Conservation (phyloP, 2,888 invertebrate species). For the Rugalucina vietnamica region DNA sequence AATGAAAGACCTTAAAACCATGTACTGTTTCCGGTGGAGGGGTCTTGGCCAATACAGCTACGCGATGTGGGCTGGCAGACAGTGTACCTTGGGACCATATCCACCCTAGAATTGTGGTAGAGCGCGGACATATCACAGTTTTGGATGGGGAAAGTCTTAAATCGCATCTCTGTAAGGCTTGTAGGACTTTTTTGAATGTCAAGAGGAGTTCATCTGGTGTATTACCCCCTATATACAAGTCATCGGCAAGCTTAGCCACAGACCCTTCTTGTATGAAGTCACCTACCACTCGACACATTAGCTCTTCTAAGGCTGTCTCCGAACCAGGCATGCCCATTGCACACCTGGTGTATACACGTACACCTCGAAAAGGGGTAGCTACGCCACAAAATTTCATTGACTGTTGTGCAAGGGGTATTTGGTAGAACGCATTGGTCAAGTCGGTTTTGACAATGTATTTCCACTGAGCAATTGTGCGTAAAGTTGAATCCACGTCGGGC, state of each 20-base stretch:
- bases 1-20: conserved; percentile 48
- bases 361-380: conserved; percentile 57
- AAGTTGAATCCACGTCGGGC: conserved; percentile 21
- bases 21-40: conserved; percentile 36
- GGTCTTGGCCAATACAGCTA: conserved; percentile 13
- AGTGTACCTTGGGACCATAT: conserved; percentile 59
- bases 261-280: conserved; percentile 51
- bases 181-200: not conserved
- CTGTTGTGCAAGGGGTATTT: conserved; percentile 52
- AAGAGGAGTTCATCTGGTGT: not conserved
- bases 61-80: conserved; percentile 53
- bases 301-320: conserved; percentile 63
- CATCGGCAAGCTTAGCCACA: conserved; percentile 62
- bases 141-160: conserved; percentile 51
- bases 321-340: conserved; percentile 69
- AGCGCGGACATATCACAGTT: conserved; percentile 49
- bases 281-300: conserved; percentile 61
- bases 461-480: conserved; percentile 59
- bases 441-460: conserved; percentile 64
- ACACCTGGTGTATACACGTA: conserved; percentile 56
- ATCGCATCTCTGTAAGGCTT: conserved; percentile 23
- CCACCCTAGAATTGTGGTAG: conserved; percentile 57
- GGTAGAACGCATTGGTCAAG: conserved; percentile 62
- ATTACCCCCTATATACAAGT: conserved; percentile 42
- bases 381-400: conserved; percentile 64